A percentile compares a stretch with the other conserved stretches of the same genome.
Evolutionary conservation across 2,113 vertebrate species (phyloP).

Genomic region (Corydoras maculifer): DNA sequence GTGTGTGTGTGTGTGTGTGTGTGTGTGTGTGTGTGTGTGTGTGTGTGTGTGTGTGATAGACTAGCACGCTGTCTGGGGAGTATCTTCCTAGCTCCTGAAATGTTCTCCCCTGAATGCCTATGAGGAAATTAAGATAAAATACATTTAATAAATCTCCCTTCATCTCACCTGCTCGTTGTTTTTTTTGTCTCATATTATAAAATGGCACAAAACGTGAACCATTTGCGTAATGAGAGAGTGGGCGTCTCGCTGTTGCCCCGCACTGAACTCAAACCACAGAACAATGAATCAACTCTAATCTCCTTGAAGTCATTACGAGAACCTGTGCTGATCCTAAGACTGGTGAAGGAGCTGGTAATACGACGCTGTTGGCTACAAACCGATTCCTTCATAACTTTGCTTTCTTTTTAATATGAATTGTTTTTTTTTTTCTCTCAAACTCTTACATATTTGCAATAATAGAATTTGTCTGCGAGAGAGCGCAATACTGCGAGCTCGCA

Average conservation of each 20-base stretch:
- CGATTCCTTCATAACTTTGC: slow-evolving; percentile 12
- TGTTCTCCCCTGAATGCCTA: too few species aligned
- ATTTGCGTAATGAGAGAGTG: too few species aligned
- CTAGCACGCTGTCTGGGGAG: too few species aligned
- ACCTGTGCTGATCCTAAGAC: not conserved
- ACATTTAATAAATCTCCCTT: too few species aligned
- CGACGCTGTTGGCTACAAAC: slow-evolving; percentile 4
- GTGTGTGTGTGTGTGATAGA: too few species aligned
- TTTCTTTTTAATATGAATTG: slow-evolving; percentile 11
- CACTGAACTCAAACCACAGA: slow-evolving; percentile 5
- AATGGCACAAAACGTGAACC: too few species aligned
- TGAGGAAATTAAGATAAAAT: too few species aligned
- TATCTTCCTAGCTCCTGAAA: too few species aligned
- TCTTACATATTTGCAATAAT: slow-evolving; percentile 15
- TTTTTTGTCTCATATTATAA: too few species aligned
- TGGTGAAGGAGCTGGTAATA: not conserved
- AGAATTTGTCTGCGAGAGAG: not conserved
- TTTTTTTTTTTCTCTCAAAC: slow-evolving; percentile 3
- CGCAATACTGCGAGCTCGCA: not conserved
- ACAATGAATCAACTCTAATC: not conserved
- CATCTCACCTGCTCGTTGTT: too few species aligned
- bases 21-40: too few species aligned
- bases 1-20: too few species aligned
- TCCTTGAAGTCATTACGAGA: slow-evolving; percentile 6
- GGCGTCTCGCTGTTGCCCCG: not conserved